phyloP scores from a whole-genome alignment of 2,113 vertebrate species.

The Atlantisia rogersi region DNA sequence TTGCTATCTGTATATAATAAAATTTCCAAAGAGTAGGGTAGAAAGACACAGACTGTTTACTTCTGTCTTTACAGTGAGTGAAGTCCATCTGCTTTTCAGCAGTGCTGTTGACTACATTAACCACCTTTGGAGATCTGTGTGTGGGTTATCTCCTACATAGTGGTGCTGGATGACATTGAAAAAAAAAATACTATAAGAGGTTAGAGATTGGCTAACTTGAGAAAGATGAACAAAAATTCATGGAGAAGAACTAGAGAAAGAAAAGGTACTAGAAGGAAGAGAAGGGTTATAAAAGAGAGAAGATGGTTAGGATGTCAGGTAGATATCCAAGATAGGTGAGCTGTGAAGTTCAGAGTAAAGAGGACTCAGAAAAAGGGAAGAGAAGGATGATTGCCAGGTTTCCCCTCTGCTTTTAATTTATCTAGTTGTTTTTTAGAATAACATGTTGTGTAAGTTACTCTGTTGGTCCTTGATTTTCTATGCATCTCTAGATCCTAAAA shows the following conservation, averaged over 20 bases:
- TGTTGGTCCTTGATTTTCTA: background rate
- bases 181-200: background rate
- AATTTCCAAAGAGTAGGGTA: background rate
- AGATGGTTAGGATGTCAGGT: background rate
- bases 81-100: background rate
- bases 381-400: background rate
- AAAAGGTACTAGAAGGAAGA: background rate
- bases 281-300: background rate
- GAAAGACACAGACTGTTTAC: background rate
- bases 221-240: background rate
- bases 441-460: background rate
- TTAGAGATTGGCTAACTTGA: background rate
- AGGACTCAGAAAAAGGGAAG: background rate
- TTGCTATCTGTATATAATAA: background rate
- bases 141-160: background rate
- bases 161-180: background rate
- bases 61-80: background rate
- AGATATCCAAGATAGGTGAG: background rate
- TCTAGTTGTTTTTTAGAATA: background rate
- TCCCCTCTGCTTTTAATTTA: background rate
- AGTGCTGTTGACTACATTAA: background rate
- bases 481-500: background rate
- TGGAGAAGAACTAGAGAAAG: background rate
- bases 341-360: background rate
- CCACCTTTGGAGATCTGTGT: background rate